Evolutionary conservation across 2,888 invertebrate species (phyloP).

Genomic region (Eupithecia subfuscata): DNA sequence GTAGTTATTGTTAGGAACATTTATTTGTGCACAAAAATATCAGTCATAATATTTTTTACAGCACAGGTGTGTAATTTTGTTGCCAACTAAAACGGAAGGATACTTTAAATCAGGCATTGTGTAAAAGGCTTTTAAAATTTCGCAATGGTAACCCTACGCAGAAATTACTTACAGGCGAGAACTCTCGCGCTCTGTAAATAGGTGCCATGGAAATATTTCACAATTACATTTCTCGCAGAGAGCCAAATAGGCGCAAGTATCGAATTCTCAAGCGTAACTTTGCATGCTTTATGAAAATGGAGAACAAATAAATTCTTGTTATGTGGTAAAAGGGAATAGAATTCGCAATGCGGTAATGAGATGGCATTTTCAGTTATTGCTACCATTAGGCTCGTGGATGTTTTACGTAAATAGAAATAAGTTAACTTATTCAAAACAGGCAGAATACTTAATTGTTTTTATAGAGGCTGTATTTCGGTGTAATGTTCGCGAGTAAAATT

Average conservation of each 20-base stretch:
- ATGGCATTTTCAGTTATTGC: slow-evolving; percentile 68
- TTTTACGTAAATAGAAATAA: slow-evolving; percentile 57
- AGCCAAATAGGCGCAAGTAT: slow-evolving; percentile 61
- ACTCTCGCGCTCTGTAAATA: slow-evolving; percentile 45
- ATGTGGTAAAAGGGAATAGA: slow-evolving; percentile 69
- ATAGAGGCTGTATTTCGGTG: slow-evolving; percentile 23
- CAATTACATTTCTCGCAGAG: slow-evolving; percentile 64
- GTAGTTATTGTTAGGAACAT: background rate
- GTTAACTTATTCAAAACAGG: slow-evolving; percentile 46
- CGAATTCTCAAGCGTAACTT: slow-evolving; percentile 60
- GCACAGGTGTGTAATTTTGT: slow-evolving; percentile 1
- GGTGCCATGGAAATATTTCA: slow-evolving; percentile 60
- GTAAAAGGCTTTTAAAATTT: background rate
- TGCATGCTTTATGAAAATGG: slow-evolving; percentile 72
- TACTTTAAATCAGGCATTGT: background rate
- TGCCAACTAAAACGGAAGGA: background rate
- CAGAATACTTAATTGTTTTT: slow-evolving; percentile 42
- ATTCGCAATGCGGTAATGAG: slow-evolving; percentile 71
- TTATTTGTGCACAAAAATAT: background rate
- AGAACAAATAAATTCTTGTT: slow-evolving; percentile 77
- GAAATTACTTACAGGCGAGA: slow-evolving; percentile 53
- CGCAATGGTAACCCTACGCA: slow-evolving; percentile 11
- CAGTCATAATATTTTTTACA: background rate
- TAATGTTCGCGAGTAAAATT: slow-evolving; percentile 11
- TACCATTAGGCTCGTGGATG: slow-evolving; percentile 62